Evolutionary conservation across 2,113 vertebrate genomes (phyloP), one percentile per base, ranked within the genome.

Genomic region (Diadophis punctatus): DNA sequence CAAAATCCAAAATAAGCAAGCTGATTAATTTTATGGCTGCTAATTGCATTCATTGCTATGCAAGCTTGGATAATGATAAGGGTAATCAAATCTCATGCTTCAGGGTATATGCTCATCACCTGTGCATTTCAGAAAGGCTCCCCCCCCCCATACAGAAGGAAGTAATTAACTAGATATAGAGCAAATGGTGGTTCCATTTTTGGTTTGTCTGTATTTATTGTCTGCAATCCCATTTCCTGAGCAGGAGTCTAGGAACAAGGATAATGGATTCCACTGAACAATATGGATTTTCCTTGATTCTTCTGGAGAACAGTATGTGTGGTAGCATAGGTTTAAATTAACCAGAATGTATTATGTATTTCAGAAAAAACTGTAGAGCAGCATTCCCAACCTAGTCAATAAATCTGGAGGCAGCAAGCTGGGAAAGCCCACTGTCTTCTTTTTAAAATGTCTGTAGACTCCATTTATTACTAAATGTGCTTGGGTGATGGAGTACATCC

Each of bases 61-160:
- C 97, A 97, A 97, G 97, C 97, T 88, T 95, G 97, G 94, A 97
- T 97, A 97, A 97, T 98, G 97, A 97, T 97, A 97, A 98, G 97
- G 96, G 97, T 98, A 98, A 98, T 98, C 97, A 96, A 97, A 97
- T 98, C 97, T 97, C 96, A 97, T 97, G 97, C 97, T 97, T 97
- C 97, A 96, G 96, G 97, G 97, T 97, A 97, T 97, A 96, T 90
- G 96, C 96, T 97, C 97, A 97, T 97, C 97, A 97, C 97, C 97
- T 94, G 94, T 96, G 96, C 95, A 95, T 51, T 51, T 96, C 87
- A 97, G 94, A 97, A 96, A 96, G 96, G 96, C 95, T 96, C 95
- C 93, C 94, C 96, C 94, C 87, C 20, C 58, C 39, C 74, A 91
- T 94, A 93, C 86, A 94, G 94, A 87, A 93, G 91, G 80, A 94